Evolutionary conservation across 1,140 invertebrate genomes (phyloP), one percentile per base, ranked within the genome.

Genomic region (Homalodisca vitripennis): DNA sequence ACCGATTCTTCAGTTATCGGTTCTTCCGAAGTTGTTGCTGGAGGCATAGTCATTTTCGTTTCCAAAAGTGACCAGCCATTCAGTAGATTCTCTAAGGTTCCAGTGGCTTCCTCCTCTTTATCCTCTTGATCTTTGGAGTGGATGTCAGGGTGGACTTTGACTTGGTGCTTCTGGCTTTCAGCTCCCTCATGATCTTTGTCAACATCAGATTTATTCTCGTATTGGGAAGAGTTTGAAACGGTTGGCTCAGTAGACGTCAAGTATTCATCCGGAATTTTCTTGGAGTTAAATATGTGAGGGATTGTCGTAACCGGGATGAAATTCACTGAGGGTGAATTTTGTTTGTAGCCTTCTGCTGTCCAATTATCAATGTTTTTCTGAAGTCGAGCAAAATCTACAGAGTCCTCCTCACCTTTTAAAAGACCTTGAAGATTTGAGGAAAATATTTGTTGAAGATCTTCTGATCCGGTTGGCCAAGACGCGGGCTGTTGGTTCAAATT

Each of bases 351-450:
- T 81, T 92, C 88, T 73, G 90, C 88, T 1, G 90, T 92, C 91
- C 91, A 93, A 34, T 89, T 88, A 74, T 93, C 91, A 46, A 93
- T 93, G 72, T 91, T 92, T 73, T 91, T 89, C 76, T 92, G 90
- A 57, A 92, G 77, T 75, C 87, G 87, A 27, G 86, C 84, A 20
- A 90, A 84, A 74, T 92, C 89, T 73, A 90, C 88, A 0, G 85
- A 84, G 13, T 78, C 77, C 27, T 78, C 73, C 68, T 78, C 79
- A 3, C 74, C 75, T 31, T 76, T 76, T 1, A 78, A 76, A 63
- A 77, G 68, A 30, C 76, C 77, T 57, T 75, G 72, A 12, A 78
- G 69, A 71, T 80, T 80, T 47, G 77, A 68, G 48, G 77, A 76
- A 6, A 81, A 71, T 14, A 80, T 78, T 70, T 82, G 78, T 76